Conservation (phyloP, 2,797 vertebrate genomes). For the Pangasius sanitwongsei region DNA sequence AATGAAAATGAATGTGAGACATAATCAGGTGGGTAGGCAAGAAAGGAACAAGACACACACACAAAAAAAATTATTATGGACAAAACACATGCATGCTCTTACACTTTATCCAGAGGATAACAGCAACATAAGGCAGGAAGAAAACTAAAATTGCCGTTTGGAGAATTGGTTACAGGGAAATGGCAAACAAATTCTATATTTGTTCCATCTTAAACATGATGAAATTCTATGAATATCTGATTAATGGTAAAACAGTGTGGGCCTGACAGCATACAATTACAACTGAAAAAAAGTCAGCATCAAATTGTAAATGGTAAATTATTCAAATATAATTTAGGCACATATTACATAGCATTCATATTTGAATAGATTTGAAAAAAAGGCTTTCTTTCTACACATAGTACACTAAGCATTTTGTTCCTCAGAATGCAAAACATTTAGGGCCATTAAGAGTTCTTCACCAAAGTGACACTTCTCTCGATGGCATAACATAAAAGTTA, state of each 20-base stretch:
- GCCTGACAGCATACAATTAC: background rate
- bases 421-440: background rate
- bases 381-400: background rate
- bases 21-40: background rate
- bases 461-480: background rate
- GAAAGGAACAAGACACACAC: background rate
- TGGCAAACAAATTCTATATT: background rate
- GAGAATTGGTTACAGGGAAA: background rate
- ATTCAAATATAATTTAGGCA: background rate
- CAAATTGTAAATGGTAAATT: conserved; percentile 1
- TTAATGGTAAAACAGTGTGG: background rate
- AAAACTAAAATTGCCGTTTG: background rate
- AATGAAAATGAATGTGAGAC: background rate
- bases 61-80: background rate
- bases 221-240: background rate
- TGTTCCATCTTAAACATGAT: background rate
- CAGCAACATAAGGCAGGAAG: background rate
- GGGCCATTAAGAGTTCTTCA: background rate
- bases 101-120: background rate
- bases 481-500: background rate
- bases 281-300: background rate
- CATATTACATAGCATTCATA: background rate
- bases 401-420: background rate
- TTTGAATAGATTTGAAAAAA: background rate
- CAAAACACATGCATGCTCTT: background rate